Evolutionary conservation across 1,140 invertebrate genomes (phyloP), one percentile per base, ranked within the genome.

Genomic region (Atopsyche davidsoni): DNA sequence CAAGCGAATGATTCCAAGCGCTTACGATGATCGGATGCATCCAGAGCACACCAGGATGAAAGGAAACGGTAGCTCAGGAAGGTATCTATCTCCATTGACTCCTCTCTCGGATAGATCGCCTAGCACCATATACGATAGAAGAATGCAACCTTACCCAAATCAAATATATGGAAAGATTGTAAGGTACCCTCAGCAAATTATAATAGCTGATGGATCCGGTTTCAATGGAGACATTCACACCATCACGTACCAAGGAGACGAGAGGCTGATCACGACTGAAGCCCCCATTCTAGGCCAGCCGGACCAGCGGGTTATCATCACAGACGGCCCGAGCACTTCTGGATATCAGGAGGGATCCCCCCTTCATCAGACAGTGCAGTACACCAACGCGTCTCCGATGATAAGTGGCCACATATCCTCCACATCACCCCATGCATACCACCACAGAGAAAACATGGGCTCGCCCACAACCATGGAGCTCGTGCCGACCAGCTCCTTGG

Each of bases 401-500:
- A 47, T 58, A 2, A 49, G 46, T 28, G 53, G 58, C 50, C 18
- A 46, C 11, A 35, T 67, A 64, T 31, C 55, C 39, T 17, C 62
- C 62, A 7, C 69, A 63, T 69, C 59, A 57, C 63, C 18, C 53
- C 67, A 41, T 60, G 58, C 13, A 49, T 68, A 28, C 24, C 51
- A 55, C 23, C 44, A 47, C 9, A 53, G 56, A 9, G 68, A 70
- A 14, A 67, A 68, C 45, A 59, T 57, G 4, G 61, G 62, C 1
- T 62, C 63, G 18, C 63, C 67, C 1, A 53, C 61, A 1, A 63
- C 68, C 3, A 60, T 72, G 13, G 72, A 72, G 52, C 68, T 71
- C 64, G 68, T 73, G 19, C 72, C 72, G 45, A 66, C 67, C 0
- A 66, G 66, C 2, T 51, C 70, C 2, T 62, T 61, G 41, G 34